Base-by-base conservation (phyloP, 2,888 invertebrate species). In the Cataglyphis livida region DNA sequence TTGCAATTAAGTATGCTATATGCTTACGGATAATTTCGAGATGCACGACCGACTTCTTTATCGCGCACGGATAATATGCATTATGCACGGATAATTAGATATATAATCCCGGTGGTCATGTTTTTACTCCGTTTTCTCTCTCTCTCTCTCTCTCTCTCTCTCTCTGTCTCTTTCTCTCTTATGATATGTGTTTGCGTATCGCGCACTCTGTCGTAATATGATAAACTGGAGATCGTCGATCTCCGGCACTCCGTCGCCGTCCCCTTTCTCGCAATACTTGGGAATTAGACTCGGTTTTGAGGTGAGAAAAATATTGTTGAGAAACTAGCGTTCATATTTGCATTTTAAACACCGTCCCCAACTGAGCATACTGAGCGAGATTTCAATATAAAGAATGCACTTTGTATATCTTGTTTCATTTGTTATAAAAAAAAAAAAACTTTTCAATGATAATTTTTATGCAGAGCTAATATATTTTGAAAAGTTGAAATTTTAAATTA, bases 41-140 rank as follows among this genome's bases (percentile, higher is more conserved):
- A 54, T 75, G 75, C 79, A 62, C 81, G 62, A 74, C 62, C 38
- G 54, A 54, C 76, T 41, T 15, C 54, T 35, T 82, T 75, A 85
- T 86, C 85, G 87, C 86, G 70, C 81, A 76, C 38, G 64, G 75
- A 74, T 78, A 78, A 76, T 41, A 66, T 57, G 51, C 61, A 68
- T 74, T 78, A 71, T 25, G 64, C 61, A 75, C 41, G 15, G 57
- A 65, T 61, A 81, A 71, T 71, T 79, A 59, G 59, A 79, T 71
- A 79, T 44, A 79, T 79, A 79, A 71, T 71, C 32, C 57, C 44
- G 59, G 21, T 71, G 57, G 44, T 25, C 21, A 71, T 51, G n/a
- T 51, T 44, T 59, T 57, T 44, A 35, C 32, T 21, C 32, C 74
- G 15, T 41, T n/a, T 25, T 25, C 18, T 41, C 41, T 38, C 54